Percentiles rank a stretch among this genome's conserved stretches.
Conservation (phyloP, 2,797 vertebrate genomes). For the Cirrhinus molitorella region DNA sequence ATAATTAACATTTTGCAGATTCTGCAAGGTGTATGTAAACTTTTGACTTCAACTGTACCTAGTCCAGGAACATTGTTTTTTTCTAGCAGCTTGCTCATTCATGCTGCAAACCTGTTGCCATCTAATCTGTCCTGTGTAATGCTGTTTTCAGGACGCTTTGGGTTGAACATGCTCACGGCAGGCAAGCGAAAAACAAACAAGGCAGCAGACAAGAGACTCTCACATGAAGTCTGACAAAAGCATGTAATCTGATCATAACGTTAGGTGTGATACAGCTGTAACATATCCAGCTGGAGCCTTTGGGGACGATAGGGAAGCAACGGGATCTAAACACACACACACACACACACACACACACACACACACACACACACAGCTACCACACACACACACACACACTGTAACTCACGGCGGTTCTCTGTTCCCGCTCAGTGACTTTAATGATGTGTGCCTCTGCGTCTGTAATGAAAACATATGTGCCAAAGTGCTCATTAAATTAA, state of each 20-base stretch:
- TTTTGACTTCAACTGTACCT: too few species aligned
- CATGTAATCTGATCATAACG: slow-evolving; percentile 23
- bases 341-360: slow-evolving; percentile 28
- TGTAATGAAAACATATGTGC: slow-evolving; percentile 68
- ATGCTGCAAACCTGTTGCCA: slow-evolving; percentile 14
- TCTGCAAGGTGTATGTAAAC: too few species aligned
- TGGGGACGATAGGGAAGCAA: not conserved
- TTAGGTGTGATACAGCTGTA: slow-evolving; percentile 17
- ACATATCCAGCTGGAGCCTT: slow-evolving; percentile 1
- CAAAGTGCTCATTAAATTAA: slow-evolving; percentile 62
- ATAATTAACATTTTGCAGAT: too few species aligned
- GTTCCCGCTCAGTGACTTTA: slow-evolving; percentile 64
- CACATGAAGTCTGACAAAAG: slow-evolving; percentile 1
- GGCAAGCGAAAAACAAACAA: slow-evolving; percentile 6
- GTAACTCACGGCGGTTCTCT: slow-evolving; percentile 39
- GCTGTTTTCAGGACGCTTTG: not conserved
- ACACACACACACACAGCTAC: not conserved
- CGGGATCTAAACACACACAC: slow-evolving; percentile 31
- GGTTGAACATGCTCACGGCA: not conserved
- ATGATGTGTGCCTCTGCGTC: slow-evolving; percentile 60
- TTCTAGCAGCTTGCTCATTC: not conserved
- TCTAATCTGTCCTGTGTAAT: slow-evolving; percentile 16
- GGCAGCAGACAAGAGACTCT: slow-evolving; percentile 13
- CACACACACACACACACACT: slow-evolving; percentile 36
- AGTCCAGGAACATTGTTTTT: not conserved